Evolutionary conservation across 2,888 invertebrate species (phyloP), one percentile per base, ranked within the genome.

Genomic region (Abrostola triplasia): DNA sequence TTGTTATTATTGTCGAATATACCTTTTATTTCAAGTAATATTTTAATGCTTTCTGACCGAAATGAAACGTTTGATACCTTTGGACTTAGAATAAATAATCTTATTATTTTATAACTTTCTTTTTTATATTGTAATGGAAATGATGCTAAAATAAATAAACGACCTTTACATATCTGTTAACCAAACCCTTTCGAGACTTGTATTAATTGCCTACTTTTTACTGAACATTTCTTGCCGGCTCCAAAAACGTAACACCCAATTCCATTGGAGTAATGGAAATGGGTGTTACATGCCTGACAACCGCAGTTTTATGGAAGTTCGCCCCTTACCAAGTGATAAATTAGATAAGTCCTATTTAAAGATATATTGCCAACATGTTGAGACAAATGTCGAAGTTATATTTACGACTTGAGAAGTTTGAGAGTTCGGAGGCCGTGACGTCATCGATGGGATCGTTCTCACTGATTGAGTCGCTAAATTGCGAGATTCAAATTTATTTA

Each of bases 301-400:
- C 42, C 5, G 38, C 49, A 41, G 59, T 62, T 56, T n/a, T 6
- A 53, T 13, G 1, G 12, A 7, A 10, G n/a, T 40, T 35, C 41
- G 36, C 44, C 41, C 40, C 38, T 54, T 59, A 55, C 35, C 36
- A 59, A 57, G 59, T 58, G 41, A 67, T 72, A 67, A 72, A 71
- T 71, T 60, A 59, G 51, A 47, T 55, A 63, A 57, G 62, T 56
- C 42, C 60, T 42, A 61, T 62, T 70, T 41, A 24, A 51, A 67
- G 67, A 71, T 67, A 54, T 59, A 67, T 62, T 72, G 47, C 62
- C 13, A 56, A 59, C 36, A 59, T 67, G 57, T 67, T 63, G 56
- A 70, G 59, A 63, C 59, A 54, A 57, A 40, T 58, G 42, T 54
- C 63, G 35, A 59, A 63, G 42, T 63, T 41, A 24, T 62, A 72